Evolutionary conservation across 2,113 vertebrate genomes (phyloP).

Genomic region (Vidua macroura): DNA sequence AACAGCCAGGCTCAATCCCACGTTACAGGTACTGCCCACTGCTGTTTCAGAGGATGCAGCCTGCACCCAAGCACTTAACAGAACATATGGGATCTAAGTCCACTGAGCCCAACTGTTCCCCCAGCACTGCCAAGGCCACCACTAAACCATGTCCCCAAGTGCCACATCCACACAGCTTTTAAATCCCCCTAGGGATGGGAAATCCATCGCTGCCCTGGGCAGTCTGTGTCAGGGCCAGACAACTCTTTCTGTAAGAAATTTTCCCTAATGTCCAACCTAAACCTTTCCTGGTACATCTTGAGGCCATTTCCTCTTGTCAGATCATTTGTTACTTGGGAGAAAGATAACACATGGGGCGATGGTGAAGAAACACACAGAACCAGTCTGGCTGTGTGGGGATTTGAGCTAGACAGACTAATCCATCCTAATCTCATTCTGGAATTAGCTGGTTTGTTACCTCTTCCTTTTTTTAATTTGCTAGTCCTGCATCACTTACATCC

Average conservation of each 20-base stretch:
- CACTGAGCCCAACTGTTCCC: not conserved
- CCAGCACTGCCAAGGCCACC: not conserved
- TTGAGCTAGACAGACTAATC: constrained; percentile 32
- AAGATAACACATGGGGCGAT: not conserved
- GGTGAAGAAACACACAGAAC: not conserved
- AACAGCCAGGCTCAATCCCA: not conserved
- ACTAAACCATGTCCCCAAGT: not conserved
- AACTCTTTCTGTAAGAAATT: not conserved
- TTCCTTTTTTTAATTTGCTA: constrained; percentile 11
- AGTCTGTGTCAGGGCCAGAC: not conserved
- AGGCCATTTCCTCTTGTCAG: not conserved
- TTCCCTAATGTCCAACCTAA: not conserved
- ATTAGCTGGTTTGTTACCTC: constrained; percentile 1
- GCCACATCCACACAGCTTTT: not conserved
- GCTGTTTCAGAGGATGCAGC: not conserved
- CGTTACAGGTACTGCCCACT: rapidly evolving
- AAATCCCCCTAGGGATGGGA: not conserved
- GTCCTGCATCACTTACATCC: not conserved
- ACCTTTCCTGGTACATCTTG: not conserved
- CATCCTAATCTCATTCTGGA: constrained; percentile 6
- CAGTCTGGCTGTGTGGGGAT: not conserved
- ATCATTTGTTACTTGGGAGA: not conserved
- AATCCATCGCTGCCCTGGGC: not conserved
- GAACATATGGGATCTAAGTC: too few relatives aligned
- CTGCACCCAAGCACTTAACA: not conserved